Evolutionary conservation across 1,140 invertebrate genomes (phyloP).

Genomic region (Diabrotica virgifera): DNA sequence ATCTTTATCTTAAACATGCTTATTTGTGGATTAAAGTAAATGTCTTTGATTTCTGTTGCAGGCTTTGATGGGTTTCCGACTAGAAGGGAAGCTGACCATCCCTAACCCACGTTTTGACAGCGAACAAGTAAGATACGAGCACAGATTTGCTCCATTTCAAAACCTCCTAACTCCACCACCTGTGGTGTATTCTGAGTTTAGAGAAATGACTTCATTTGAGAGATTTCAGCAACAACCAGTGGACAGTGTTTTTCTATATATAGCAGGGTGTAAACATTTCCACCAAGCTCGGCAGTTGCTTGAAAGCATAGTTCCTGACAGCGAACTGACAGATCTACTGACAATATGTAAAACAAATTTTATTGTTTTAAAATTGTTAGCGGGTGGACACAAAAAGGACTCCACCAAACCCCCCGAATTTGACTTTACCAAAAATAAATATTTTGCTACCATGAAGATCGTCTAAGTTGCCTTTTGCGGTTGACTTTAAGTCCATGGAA

Average conservation of each 20-base stretch:
- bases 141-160: conserved; percentile 86
- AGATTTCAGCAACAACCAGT: conserved; percentile 49
- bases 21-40: too few relatives aligned
- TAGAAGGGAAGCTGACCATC: conserved; percentile 69
- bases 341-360: conserved; percentile 94
- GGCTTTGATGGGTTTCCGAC: conserved; percentile 70
- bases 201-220: conserved; percentile 55
- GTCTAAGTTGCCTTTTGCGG: conserved; percentile 19
- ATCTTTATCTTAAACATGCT: not conserved
- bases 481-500: not conserved
- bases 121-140: conserved; percentile 91
- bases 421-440: conserved; percentile 83
- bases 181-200: conserved; percentile 53
- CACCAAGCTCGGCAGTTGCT: conserved; percentile 83
- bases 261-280: conserved; percentile 85
- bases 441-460: conserved; percentile 86
- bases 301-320: conserved; percentile 75
- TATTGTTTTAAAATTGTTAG: conserved; percentile 87
- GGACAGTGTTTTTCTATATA: conserved; percentile 62
- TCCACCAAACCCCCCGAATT: conserved; percentile 81
- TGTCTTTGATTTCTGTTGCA: conserved; percentile 42
- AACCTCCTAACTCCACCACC: conserved; percentile 84
- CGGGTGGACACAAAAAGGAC: conserved; percentile 86
- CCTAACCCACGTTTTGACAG: conserved; percentile 87
- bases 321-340: conserved; percentile 73